Percentiles rank a stretch among this genome's conserved stretches.
Conservation (phyloP, 2,888 invertebrate species). For the Unio delphinus region DNA sequence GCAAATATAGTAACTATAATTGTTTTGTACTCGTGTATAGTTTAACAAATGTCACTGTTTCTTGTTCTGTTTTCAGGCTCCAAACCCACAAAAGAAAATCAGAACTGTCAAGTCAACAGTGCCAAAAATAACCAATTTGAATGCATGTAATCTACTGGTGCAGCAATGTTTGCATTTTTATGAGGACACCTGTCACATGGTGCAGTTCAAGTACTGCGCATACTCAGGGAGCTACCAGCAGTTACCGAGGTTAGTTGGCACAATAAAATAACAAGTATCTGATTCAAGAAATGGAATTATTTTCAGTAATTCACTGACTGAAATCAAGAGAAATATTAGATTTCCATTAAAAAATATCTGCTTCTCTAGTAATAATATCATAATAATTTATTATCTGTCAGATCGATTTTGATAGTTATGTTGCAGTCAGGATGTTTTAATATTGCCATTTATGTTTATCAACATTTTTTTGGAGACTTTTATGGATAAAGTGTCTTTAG, state of each 20-base stretch:
- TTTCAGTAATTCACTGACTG: too few relatives aligned
- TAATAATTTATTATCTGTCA: neutral
- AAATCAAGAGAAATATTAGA: neutral
- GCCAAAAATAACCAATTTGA: conserved; percentile 72
- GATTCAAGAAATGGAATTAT: too few relatives aligned
- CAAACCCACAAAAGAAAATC: conserved; percentile 79
- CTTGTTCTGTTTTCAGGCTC: conserved; percentile 70
- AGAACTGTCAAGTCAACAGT: conserved; percentile 83
- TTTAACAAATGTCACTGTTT: neutral
- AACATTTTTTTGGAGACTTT: too few relatives aligned
- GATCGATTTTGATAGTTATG: too few relatives aligned
- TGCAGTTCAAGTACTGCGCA: conserved; percentile 91
- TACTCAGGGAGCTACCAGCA: conserved; percentile 91
- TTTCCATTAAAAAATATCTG: neutral
- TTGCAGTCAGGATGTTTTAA: too few relatives aligned
- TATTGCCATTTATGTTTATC: too few relatives aligned
- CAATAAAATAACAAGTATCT: neutral
- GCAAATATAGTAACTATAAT: neutral
- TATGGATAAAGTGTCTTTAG: too few relatives aligned
- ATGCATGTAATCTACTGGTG: conserved; percentile 78
- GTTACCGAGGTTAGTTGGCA: conserved; percentile 76
- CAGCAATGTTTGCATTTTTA: conserved; percentile 83
- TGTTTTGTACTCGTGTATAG: neutral
- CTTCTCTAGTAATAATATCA: neutral
- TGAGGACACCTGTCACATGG: conserved; percentile 89